phyloP scores from a whole-genome alignment of 2,797 vertebrate genomes.

The Acrocephalus scirpaceus region DNA sequence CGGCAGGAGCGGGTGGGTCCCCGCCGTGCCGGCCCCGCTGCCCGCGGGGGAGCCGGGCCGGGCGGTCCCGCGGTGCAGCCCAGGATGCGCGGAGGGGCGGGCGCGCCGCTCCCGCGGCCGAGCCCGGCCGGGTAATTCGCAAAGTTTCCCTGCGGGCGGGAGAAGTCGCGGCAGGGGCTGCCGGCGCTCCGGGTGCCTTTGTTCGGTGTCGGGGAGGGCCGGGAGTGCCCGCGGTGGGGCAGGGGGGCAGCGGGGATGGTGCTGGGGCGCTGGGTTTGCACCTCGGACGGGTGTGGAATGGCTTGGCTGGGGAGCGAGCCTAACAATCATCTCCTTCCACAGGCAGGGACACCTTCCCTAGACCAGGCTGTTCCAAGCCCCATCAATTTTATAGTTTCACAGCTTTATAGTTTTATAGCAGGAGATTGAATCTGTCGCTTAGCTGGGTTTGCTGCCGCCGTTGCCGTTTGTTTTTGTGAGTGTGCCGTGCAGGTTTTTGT shows the following conservation, averaged over 20 bases:
- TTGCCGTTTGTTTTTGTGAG: fast-evolving
- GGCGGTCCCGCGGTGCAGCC: neutral
- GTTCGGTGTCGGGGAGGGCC: neutral
- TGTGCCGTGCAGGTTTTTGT: fast-evolving
- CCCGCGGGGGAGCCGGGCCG: neutral
- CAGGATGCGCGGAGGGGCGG: neutral
- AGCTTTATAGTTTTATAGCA: fast-evolving
- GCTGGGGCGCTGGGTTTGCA: fast-evolving
- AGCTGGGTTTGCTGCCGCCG: neutral
- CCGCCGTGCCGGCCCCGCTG: too few relatives aligned
- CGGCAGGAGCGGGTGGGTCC: neutral
- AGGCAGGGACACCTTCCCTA: neutral
- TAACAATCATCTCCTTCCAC: neutral
- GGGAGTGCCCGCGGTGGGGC: neutral
- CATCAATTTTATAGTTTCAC: fast-evolving
- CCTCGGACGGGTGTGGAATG: fast-evolving
- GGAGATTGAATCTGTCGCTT: fast-evolving
- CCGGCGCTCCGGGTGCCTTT: neutral
- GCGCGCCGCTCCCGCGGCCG: neutral
- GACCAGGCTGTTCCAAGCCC: fast-evolving
- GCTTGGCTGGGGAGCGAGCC: neutral
- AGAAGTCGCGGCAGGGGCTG: fast-evolving
- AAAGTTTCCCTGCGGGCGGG: neutral
- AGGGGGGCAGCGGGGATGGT: fast-evolving
- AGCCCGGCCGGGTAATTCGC: neutral